phyloP scores from a whole-genome alignment of 2,797 vertebrate species.

The Mallotus villosus region DNA sequence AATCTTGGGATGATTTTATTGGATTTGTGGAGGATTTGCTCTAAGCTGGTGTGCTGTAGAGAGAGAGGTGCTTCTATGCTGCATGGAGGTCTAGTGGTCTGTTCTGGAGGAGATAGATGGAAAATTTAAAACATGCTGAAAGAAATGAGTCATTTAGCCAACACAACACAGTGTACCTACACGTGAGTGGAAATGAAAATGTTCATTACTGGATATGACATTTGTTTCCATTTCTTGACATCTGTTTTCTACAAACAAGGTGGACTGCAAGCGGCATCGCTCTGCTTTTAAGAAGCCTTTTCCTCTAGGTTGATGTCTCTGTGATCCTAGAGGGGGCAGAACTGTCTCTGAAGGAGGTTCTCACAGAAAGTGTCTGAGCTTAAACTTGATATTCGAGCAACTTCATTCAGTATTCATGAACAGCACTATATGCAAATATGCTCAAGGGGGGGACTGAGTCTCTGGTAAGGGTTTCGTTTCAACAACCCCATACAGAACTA shows the following conservation, averaged over 20 bases:
- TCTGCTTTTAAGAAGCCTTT: not conserved
- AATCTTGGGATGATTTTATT: conserved; percentile 39
- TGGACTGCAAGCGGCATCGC: not conserved
- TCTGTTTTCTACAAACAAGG: too few species aligned
- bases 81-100: too few species aligned
- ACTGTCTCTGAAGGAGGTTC: too few species aligned
- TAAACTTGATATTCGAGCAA: conserved; percentile 46
- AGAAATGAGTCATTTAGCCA: too few species aligned
- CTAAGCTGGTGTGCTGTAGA: conserved; percentile 38
- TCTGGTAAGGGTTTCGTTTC: conserved; percentile 24
- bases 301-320: not conserved
- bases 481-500: conserved; percentile 17
- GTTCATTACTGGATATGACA: too few species aligned
- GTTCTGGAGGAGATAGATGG: too few species aligned
- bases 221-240: not conserved
- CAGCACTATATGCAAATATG: conserved; percentile 56
- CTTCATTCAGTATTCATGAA: conserved; percentile 58
- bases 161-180: too few species aligned
- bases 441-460: conserved; percentile 30
- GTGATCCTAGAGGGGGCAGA: too few species aligned
- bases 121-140: too few species aligned
- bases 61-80: not conserved
- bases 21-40: conserved; percentile 46
- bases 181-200: too few species aligned
- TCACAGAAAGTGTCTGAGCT: conserved; percentile 10